Conservation (phyloP, 23 tunicate genomes). For the Halocynthia aurantium region DNA sequence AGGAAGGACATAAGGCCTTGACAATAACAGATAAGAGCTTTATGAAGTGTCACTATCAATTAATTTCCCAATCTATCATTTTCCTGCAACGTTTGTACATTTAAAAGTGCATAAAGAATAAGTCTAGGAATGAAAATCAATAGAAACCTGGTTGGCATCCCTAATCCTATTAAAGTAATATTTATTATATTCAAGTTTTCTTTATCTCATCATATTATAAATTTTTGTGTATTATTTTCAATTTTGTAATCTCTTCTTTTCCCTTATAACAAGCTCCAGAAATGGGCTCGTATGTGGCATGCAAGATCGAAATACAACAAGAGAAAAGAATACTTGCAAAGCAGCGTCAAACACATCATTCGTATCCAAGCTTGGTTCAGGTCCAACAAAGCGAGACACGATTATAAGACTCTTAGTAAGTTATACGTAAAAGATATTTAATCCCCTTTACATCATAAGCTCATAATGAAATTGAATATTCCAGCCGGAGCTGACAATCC, state of each 20-base stretch:
- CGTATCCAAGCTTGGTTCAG: constrained; percentile 93
- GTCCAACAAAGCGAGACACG: constrained; percentile 94
- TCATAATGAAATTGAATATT: background rate
- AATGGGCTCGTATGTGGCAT: constrained; percentile 69
- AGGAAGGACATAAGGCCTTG: too few relatives aligned
- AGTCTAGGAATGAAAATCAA: too few relatives aligned
- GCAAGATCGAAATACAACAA: constrained; percentile 47
- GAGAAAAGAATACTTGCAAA: constrained; percentile 52
- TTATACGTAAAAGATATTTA: background rate
- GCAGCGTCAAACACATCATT: constrained; percentile 46
- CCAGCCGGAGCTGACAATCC: constrained; percentile 92
- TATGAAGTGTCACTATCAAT: too few relatives aligned
- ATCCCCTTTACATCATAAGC: background rate
- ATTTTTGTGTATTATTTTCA: too few relatives aligned
- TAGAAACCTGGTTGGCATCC: too few relatives aligned
- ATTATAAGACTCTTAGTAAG: constrained; percentile 87
- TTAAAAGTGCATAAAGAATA: too few relatives aligned
- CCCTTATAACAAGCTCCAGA: constrained; percentile 51
- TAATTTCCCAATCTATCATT: too few relatives aligned
- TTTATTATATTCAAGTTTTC: too few relatives aligned
- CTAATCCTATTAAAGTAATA: too few relatives aligned
- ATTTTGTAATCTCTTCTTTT: background rate
- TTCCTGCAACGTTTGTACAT: too few relatives aligned
- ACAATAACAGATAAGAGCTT: too few relatives aligned
- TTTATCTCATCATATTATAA: too few relatives aligned